A percentile compares a stretch with the other conserved stretches of the same genome.
These are phyloP conservation scores for Philhelius pedissequus DNA, from an alignment of 2,888 invertebrate genomes.

Conservation along the genomic window DNA sequence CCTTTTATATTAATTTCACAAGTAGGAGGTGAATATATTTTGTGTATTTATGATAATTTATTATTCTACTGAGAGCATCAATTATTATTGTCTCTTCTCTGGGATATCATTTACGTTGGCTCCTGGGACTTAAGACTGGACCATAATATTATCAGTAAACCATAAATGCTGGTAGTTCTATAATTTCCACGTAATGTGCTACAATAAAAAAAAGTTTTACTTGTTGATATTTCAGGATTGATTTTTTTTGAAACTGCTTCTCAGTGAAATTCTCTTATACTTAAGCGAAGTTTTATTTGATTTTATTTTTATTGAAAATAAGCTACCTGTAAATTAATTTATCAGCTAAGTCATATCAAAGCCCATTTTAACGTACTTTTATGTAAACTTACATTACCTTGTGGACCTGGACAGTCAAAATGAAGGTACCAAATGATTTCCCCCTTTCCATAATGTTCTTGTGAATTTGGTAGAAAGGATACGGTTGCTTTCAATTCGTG, in stretches of 20 bases:
- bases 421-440: not conserved
- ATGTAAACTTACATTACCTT: slow-evolving; percentile 36
- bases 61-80: not conserved
- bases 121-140: slow-evolving; percentile 14
- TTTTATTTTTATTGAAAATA: not conserved
- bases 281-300: slow-evolving; percentile 5
- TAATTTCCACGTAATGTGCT: not conserved
- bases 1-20: not conserved
- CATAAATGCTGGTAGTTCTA: slow-evolving; percentile 15
- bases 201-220: slow-evolving; percentile 8
- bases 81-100: not conserved
- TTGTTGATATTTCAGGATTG: slow-evolving; percentile 42
- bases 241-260: not conserved
- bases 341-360: slow-evolving; percentile 34
- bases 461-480: not conserved
- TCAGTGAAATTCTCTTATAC: not conserved
- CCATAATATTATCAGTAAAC: no score
- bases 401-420: slow-evolving; percentile 11
- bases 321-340: not conserved
- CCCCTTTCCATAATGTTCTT: not conserved
- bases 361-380: slow-evolving; percentile 6
- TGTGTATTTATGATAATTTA: not conserved
- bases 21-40: not conserved
- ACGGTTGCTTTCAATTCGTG: not conserved
- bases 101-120: not conserved